Conservation (phyloP, 2,113 vertebrate species). For the Archocentrus centrarchus region DNA sequence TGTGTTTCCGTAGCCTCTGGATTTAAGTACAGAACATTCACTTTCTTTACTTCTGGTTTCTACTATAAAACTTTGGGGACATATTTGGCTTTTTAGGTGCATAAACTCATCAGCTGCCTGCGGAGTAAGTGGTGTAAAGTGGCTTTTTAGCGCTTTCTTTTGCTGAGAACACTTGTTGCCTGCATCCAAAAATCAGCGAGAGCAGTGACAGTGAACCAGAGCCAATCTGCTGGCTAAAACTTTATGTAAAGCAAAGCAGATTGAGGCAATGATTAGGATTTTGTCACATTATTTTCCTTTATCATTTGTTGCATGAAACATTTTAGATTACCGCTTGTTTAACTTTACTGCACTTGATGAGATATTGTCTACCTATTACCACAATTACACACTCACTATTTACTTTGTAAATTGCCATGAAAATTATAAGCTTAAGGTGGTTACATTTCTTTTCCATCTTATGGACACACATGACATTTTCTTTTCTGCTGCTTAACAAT, state of each 20-base stretch:
- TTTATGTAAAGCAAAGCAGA: background rate
- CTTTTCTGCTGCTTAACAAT: background rate
- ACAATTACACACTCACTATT: background rate
- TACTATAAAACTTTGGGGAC: background rate
- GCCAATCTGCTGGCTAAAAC: background rate
- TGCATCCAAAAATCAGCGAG: background rate
- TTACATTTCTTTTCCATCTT: fast-evolving
- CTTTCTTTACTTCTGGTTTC: background rate
- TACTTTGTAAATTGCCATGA: background rate
- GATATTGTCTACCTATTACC: background rate
- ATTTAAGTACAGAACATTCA: too few species aligned
- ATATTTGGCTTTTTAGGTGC: background rate
- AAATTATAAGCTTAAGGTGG: background rate
- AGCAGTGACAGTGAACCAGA: background rate
- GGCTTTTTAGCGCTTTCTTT: background rate
- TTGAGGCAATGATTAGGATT: background rate
- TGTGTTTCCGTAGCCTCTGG: too few species aligned
- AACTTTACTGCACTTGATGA: background rate
- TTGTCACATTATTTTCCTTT: background rate
- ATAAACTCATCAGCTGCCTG: background rate
- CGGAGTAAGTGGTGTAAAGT: background rate
- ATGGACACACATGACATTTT: background rate
- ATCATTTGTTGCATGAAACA: background rate
- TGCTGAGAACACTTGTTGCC: background rate
- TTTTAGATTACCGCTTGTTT: background rate